Percentiles rank a stretch among this genome's conserved stretches.
These are phyloP conservation scores for Epinephelus fuscoguttatus DNA, from an alignment of 2,113 vertebrate genomes.

Conservation along the genomic window DNA sequence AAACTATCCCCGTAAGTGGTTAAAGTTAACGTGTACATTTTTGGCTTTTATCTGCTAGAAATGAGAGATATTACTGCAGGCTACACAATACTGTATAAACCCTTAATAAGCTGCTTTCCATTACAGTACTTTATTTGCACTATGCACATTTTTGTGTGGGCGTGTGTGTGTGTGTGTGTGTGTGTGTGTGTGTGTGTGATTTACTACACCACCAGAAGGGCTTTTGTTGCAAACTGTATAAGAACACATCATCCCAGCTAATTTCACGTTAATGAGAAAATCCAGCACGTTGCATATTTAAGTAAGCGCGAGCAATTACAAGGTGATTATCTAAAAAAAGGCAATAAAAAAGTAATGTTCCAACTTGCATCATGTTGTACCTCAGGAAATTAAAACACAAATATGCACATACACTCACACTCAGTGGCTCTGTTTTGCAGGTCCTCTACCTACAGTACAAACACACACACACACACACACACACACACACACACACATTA, in stretches of 20 bases:
- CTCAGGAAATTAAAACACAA: slow-evolving; percentile 24
- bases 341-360: slow-evolving; percentile 29
- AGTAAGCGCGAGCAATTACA: slow-evolving; percentile 41
- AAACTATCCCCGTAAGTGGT: neutral
- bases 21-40: neutral
- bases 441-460: neutral
- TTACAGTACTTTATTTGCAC: slow-evolving; percentile 26
- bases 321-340: slow-evolving; percentile 27
- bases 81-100: neutral
- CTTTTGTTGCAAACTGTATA: slow-evolving; percentile 31
- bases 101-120: slow-evolving; percentile 21
- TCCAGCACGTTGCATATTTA: slow-evolving; percentile 21
- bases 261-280: slow-evolving; percentile 59
- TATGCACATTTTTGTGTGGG: neutral
- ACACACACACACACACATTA: neutral
- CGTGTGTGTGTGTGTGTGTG: no score
- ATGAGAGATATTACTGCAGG: neutral
- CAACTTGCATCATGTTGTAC: slow-evolving; percentile 8
- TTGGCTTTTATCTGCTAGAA: neutral
- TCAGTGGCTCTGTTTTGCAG: neutral
- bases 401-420: neutral
- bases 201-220: slow-evolving; percentile 15
- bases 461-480: neutral
- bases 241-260: slow-evolving; percentile 24
- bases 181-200: neutral